Evolutionary conservation across 2,797 vertebrate species (phyloP), one percentile per base, ranked within the genome.

Genomic region (Chloroceryle amazona): DNA sequence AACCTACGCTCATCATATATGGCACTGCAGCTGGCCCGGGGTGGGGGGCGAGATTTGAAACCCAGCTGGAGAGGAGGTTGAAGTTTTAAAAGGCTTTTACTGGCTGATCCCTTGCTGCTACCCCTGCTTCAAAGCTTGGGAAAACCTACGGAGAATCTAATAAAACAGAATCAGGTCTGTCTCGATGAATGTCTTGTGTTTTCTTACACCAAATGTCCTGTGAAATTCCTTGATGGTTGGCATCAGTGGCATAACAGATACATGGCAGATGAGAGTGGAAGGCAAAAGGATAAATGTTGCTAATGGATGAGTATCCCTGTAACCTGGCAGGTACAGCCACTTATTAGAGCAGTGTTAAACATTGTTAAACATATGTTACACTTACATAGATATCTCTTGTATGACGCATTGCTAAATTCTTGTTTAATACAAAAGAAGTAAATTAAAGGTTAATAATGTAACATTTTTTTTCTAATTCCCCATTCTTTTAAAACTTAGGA

Each of bases 11-110:
- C 42, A 14, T 19, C 44, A 58, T 37, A 60, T 6, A 51, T 33
- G 73, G 81, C 57, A 25, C 37, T 58, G 31, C 33, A 65, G 81
- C 91, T 91, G 79, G 86, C 26, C 84, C n/a, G 39, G 39, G 39
- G 39, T 14, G 39, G 39, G 39, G 39, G 39, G 39, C 4, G 39
- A 41, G 11, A 81, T 90, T 85, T 79, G 51, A 94, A 93, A 91
- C 65, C 49, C 91, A 94, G 71, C 63, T 92, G 91, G 89, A 95
- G 62, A 83, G 39, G 42, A 93, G 65, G 52, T 0, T 88, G 81
- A 86, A 86, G 84, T 90, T 92, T 93, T 93, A 90, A 89, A 95
- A 91, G 75, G 52, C 75, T 96, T 94, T 95, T 96, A 91, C 88
- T 72, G 65, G 85, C 90, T 81, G 91, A 97, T 90, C 82, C 54